Evolutionary conservation across 2,888 invertebrate genomes (phyloP), one percentile per base, ranked within the genome.

Genomic region (Tyria jacobaeae): DNA sequence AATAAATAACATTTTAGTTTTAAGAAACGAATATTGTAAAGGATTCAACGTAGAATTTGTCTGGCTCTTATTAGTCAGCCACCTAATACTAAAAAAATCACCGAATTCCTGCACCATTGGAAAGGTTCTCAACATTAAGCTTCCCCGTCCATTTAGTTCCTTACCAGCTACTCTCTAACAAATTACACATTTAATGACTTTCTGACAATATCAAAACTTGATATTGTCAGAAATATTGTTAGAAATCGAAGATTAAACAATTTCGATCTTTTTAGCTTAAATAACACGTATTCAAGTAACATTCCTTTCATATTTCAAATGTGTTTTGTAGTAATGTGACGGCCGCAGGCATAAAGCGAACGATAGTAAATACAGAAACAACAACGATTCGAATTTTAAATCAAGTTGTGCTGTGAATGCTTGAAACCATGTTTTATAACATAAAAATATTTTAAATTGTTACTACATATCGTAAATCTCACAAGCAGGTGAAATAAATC

Each of bases 81-180:
- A 75, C 77, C 69, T 63, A 78, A 74, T 75, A 71, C 66, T 78
- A 66, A 67, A 75, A 70, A 71, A 80, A 62, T 80, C 71, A 68
- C 74, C 79, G 75, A 85, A 89, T 89, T 87, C 88, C 84, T 83
- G 78, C 88, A 88, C 88, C 86, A 77, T 71, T 71, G 50, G 64
- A 63, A 62, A 86, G 88, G 86, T 84, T 84, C 85, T 85, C 88
- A 87, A 87, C 89, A 83, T 84, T 50, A 63, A 67, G 63, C 70
- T 70, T 64, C 49, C 52, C 56, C 54, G 60, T 49, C 63, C 58
- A 59, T 62, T 50, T 51, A 21, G 55, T 44, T 35, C 17, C 34
- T 60, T 54, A 31, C 39, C 47, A 15, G 27, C 49, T 21, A 35
- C 50, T 41, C 56, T 64, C 35, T 37, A 44, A 66, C 21, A 70